Evolutionary conservation across 2,888 invertebrate genomes (phyloP).

Genomic region (Dione juno): DNA sequence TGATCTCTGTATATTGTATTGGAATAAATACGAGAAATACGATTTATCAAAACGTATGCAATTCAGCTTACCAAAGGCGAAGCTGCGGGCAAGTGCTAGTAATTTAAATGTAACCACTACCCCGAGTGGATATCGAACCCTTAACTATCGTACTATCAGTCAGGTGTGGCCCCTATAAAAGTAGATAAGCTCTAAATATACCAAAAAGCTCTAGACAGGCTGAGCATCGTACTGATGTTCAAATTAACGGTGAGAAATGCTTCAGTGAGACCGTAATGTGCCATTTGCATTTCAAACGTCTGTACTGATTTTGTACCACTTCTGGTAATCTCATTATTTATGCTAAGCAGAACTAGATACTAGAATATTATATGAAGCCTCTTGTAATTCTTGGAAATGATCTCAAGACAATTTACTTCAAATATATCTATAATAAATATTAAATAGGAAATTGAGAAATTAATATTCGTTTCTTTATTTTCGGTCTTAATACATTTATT

Average conservation of each 20-base stretch:
- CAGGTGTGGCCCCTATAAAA: not conserved
- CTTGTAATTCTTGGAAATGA: not conserved
- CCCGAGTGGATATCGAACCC: not conserved
- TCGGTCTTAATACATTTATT: too few species aligned
- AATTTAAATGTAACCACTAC: not conserved
- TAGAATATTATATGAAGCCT: not conserved
- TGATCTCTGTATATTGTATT: too few species aligned
- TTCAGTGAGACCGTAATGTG: constrained; percentile 38
- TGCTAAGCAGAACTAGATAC: constrained; percentile 6
- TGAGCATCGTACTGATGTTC: constrained; percentile 35
- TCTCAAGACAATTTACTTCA: too few species aligned
- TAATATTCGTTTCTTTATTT: too few species aligned
- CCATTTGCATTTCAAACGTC: constrained; percentile 46
- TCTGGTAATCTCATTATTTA: constrained; percentile 18
- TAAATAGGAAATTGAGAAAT: too few species aligned
- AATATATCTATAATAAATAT: too few species aligned
- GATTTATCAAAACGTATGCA: too few species aligned
- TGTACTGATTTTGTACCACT: constrained; percentile 32
- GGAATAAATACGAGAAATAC: too few species aligned
- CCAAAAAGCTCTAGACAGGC: constrained; percentile 14
- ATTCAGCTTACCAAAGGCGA: too few species aligned
- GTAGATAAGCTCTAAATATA: not conserved
- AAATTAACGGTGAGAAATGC: constrained; percentile 39
- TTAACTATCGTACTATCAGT: not conserved
- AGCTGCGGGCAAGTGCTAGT: not conserved